These are phyloP conservation scores for Chelonoidis abingdonii DNA, from an alignment of 2,113 vertebrate genomes.

Conservation along the genomic window DNA sequence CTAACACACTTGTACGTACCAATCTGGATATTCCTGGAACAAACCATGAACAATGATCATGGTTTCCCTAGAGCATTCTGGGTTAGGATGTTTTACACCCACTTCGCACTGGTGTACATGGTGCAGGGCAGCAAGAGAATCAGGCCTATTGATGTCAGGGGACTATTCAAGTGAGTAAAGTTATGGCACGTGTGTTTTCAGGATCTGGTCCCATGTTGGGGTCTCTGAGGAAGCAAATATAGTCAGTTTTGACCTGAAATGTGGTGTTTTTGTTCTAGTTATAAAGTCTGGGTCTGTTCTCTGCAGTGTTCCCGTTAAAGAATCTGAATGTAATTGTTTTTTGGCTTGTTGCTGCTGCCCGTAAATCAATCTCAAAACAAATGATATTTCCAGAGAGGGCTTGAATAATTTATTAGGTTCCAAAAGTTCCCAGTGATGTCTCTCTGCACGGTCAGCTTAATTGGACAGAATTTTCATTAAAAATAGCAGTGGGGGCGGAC, in stretches of 20 bases:
- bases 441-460: not conserved
- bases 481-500: not conserved
- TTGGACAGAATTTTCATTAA: not conserved
- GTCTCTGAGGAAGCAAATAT: not conserved
- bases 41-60: not conserved
- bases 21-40: not conserved
- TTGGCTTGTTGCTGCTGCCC: not conserved
- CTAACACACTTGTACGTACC: not conserved
- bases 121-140: not conserved
- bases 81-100: not conserved
- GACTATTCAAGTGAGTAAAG: not conserved
- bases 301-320: not conserved
- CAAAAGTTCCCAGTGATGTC: not conserved
- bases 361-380: not conserved
- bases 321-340: not conserved
- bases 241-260: rapidly evolving
- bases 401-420: not conserved
- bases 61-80: not conserved
- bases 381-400: not conserved
- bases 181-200: not conserved
- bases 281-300: not conserved
- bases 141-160: not conserved
- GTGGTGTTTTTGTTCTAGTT: rapidly evolving
- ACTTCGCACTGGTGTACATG: not conserved
- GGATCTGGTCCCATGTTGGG: not conserved